A percentile compares a stretch with the other conserved stretches of the same genome.
Conservation (phyloP, 2,113 vertebrate genomes). For the Ivindomyrus marchei region DNA sequence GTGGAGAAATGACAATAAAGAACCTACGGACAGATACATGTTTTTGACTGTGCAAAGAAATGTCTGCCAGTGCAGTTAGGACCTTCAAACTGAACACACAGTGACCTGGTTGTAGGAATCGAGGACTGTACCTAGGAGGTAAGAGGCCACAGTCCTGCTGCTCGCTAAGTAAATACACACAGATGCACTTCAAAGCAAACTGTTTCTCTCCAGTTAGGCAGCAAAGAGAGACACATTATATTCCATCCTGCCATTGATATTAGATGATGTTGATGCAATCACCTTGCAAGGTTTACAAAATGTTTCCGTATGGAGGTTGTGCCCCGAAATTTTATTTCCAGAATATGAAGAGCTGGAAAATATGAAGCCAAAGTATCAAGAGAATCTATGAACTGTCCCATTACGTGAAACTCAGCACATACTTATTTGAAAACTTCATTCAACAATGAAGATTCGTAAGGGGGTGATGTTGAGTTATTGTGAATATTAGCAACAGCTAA, state of each 20-base stretch:
- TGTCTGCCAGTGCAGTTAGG: not conserved
- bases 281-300: not conserved
- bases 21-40: not conserved
- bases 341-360: not conserved
- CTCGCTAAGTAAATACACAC: not conserved
- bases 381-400: not conserved
- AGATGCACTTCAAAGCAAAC: not conserved
- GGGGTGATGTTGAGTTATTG: not conserved
- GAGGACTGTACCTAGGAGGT: not conserved
- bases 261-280: not conserved
- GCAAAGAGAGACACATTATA: not conserved
- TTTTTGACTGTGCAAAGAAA: not conserved
- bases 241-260: not conserved
- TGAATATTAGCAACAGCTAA: not conserved
- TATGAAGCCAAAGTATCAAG: not conserved
- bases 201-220: not conserved
- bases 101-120: not conserved
- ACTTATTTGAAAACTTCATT: not conserved
- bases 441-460: not conserved
- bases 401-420: not conserved
- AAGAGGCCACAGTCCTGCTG: not conserved
- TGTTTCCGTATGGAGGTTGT: not conserved
- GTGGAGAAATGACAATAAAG: not conserved
- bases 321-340: not conserved
- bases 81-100: not conserved